These are phyloP conservation scores for Silurus glanis DNA, from an alignment of 2,113 vertebrate species.

Conservation along the genomic window DNA sequence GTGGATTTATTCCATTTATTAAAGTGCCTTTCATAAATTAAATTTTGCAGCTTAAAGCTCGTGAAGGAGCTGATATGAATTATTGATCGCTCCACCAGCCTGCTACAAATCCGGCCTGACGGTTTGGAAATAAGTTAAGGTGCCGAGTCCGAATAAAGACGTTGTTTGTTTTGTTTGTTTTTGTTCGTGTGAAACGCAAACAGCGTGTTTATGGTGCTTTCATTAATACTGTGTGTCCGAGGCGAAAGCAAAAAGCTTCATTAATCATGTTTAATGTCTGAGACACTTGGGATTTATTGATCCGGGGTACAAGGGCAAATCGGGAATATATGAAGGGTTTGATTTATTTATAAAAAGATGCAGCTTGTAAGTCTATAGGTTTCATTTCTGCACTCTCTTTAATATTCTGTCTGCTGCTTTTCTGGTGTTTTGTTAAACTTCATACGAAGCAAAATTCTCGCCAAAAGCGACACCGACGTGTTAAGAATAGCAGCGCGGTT, in stretches of 20 bases:
- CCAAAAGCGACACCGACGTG: background rate
- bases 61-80: slow-evolving; percentile 67
- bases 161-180: background rate
- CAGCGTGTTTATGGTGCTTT: slow-evolving; percentile 59
- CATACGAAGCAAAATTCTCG: background rate
- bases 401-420: background rate
- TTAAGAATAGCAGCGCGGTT: background rate
- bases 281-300: slow-evolving; percentile 71
- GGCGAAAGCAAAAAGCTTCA: slow-evolving; percentile 69
- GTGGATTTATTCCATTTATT: slow-evolving; percentile 59
- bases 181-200: background rate
- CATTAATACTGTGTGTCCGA: slow-evolving; percentile 68
- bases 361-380: background rate
- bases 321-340: background rate
- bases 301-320: background rate
- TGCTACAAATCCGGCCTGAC: slow-evolving; percentile 47
- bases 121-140: slow-evolving; percentile 49
- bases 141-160: slow-evolving; percentile 39
- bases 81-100: slow-evolving; percentile 63
- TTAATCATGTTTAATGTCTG: slow-evolving; percentile 66
- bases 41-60: slow-evolving; percentile 60
- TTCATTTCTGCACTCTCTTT: background rate
- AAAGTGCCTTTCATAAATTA: slow-evolving; percentile 61
- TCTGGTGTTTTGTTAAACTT: background rate
- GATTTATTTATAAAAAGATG: background rate